Base-by-base conservation (phyloP, 2,888 invertebrate species). In the Aelia acuminata region DNA sequence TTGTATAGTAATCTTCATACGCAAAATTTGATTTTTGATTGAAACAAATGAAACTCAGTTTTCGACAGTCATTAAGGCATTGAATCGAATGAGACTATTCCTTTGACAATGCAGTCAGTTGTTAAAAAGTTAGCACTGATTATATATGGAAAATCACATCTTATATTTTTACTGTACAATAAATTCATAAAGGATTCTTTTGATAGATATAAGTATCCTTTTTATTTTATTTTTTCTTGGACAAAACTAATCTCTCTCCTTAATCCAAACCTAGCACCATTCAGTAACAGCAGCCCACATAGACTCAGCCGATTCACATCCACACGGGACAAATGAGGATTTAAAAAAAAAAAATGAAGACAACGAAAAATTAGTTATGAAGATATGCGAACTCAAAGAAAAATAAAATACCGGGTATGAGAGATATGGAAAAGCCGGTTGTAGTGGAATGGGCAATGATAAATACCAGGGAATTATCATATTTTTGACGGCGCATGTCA, bases 401-500 rank as follows among this genome's bases (percentile, higher is more conserved):
- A 75, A 75, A 75, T 75, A 39, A 75, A 75, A 75, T 75, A 31
- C 39, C 39, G 8, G 39, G 39, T 75, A 75, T 39, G 75, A 22
- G 22, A 75, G 75, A 75, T 75, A 75, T 75, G 75, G 75, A 75
- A 75, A 75, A 75, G 75, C 75, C 22, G 39, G 39, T 39, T 39
- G 75, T 39, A 39, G 75, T 75, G 75, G 75, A 75, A 75, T 35
- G 39, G 39, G 75, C 39, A 39, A 75, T 85, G 85, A 85, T 85
- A 85, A 85, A 85, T 85, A 53, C 31, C 35, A 7, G 26, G 35
- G 50, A 85, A 85, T 85, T 85, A 85, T 85, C 85, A 85, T 85
- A 85, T 85, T 85, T 85, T 85, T 50, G 85, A 85, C 85, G 75
- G 75, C 39, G 22, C 75, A 75, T 75, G 85, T 85, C 85, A 85